Base-by-base conservation (phyloP, 2,888 invertebrate genomes). In the Tetrapedia diversipes region DNA sequence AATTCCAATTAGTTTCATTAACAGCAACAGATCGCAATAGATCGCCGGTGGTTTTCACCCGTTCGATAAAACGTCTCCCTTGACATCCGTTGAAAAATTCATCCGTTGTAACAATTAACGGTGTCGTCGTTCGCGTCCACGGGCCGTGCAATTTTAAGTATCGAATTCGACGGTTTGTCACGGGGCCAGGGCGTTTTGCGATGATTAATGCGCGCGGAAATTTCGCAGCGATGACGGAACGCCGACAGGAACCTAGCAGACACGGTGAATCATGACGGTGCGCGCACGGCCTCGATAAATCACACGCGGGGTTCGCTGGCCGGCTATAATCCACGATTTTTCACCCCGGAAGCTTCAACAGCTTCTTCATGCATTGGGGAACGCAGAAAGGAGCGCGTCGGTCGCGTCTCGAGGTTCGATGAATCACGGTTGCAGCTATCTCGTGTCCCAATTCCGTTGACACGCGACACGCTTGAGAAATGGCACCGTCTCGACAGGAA, bases 121-220 rank as follows among this genome's bases (percentile, higher is more conserved):
- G 22, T 27, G n/a, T 6, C 7, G 10, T n/a, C n/a, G 57, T n/a
- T 7, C 49, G 16, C 29, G 8, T 2, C 37, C 32, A 16, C 10
- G 24, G 10, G 61, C 47, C 19, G 14, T 37, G 11, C 65, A 32
- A 39, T 24, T 67, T 67, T 47, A 43, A 47, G 32, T 24, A 39
- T 29, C 53, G 57, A 54, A 47, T 73, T 27, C 37, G 60, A 53
- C 32, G 53, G 32, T 72, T 60, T 51, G 60, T 54, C 24, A 32
- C 24, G 6, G 10, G 32, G 43, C 29, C 27, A 34, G 22, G 54
- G 53, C 24, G 37, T 73, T 29, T 14, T n/a, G n/a, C 11, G 39
- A 54, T 72, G 74, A 73, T 73, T 73, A 61, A 73, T 73, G 54
- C 61, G 22, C 10, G 47, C 8, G 32, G 41, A 73, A 60, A 73